A percentile compares a stretch with the other conserved stretches of the same genome.
phyloP scores from a whole-genome alignment of 2,797 vertebrate species.

The Geotrypetes seraphini region DNA sequence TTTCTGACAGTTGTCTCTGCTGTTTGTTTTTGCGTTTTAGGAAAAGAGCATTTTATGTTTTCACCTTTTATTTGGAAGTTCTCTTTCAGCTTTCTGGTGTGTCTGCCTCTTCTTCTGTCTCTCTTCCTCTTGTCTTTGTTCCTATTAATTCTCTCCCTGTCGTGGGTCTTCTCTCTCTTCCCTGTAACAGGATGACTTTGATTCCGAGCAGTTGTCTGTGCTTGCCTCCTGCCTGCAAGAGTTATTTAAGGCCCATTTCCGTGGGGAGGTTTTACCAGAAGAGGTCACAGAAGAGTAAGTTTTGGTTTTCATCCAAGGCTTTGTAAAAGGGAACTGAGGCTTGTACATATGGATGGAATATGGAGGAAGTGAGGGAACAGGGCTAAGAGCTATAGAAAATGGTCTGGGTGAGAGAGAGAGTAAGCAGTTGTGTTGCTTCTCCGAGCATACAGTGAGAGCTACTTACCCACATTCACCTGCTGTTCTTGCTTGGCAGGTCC shows the following conservation, averaged over 20 bases:
- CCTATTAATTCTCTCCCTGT: background rate
- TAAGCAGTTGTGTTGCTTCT: too few species aligned
- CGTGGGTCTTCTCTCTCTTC: background rate
- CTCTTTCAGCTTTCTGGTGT: too few species aligned
- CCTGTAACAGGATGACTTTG: conserved; percentile 81
- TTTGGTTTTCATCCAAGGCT: background rate
- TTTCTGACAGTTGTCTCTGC: too few species aligned
- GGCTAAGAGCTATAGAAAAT: too few species aligned
- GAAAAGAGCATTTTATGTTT: too few species aligned
- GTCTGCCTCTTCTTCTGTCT: background rate
- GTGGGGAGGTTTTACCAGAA: conserved; percentile 84
- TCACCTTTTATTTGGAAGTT: too few species aligned
- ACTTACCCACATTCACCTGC: too few species aligned
- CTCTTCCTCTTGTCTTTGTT: background rate
- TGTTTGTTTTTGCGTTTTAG: too few species aligned
- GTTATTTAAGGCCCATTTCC: conserved; percentile 89
- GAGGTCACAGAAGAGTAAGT: conserved; percentile 90
- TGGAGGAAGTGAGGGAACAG: too few species aligned
- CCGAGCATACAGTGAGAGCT: background rate
- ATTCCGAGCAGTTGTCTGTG: conserved; percentile 81
- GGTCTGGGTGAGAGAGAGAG: too few species aligned
- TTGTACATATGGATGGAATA: background rate
- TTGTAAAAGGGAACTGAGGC: background rate
- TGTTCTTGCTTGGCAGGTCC: conserved; percentile 47
- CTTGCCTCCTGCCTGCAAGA: conserved; percentile 88